Conservation (phyloP, 1,140 invertebrate species). For the Heterodera schachtii region DNA sequence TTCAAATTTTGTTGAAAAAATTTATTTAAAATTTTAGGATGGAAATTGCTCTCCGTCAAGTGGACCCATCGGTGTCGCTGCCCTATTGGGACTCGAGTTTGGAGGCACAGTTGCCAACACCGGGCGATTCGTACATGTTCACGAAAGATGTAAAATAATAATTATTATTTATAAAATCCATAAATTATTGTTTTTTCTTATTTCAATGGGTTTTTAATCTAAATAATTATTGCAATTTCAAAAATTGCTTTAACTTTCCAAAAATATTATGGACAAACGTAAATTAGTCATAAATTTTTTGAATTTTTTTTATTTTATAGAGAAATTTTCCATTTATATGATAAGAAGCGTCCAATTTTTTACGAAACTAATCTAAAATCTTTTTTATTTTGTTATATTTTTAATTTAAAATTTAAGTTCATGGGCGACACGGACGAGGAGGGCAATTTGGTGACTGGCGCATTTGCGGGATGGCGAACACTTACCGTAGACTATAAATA, state of each 20-base stretch:
- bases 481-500: conserved; percentile 20
- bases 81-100: conserved; percentile 47
- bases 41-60: conserved; percentile 47
- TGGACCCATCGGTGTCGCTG: conserved; percentile 43
- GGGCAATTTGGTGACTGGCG: conserved; percentile 47
- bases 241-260: too few species aligned
- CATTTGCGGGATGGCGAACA: conserved; percentile 43
- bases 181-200: too few species aligned
- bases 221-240: too few species aligned
- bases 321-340: neutral
- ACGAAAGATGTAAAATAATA: neutral
- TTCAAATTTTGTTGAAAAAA: too few species aligned
- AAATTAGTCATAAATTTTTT: neutral
- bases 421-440: conserved; percentile 60
- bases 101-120: neutral
- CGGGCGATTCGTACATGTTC: neutral
- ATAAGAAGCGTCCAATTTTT: too few species aligned
- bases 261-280: too few species aligned
- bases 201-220: too few species aligned
- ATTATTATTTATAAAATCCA: too few species aligned
- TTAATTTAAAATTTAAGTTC: conserved; percentile 38
- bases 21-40: conserved; percentile 17
- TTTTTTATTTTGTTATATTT: neutral
- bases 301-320: neutral
- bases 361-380: too few species aligned